Base-by-base conservation (phyloP, 30 jellyfish, hydroid and myxozoan genomes). In the Clytia hemisphaerica region DNA sequence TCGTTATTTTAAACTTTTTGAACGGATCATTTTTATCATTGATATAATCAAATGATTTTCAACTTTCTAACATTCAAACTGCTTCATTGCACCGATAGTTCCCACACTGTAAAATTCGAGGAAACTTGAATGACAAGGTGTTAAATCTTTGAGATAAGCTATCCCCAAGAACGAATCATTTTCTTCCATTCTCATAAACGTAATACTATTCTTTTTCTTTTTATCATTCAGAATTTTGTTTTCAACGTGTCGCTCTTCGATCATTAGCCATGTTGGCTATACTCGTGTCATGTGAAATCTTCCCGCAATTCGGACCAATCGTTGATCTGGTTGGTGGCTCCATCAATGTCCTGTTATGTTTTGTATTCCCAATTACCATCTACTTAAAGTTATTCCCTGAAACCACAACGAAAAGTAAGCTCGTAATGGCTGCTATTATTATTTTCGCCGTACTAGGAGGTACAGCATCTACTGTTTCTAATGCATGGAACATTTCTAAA, bases 281-380 rank as follows among this genome's bases (percentile, higher is more conserved):
- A 25, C 50, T 69, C 22, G 81, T 55, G 16, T 2, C 71, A 6
- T 69, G 81, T 29, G 81, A 69, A 53, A 50, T 50, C 32, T 69
- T 69, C 27, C 81, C 81, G 22, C 76, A 44, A 50, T 69, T 69
- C 49, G 81, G 81, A 21, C 81, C 81, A 9, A 69, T 69, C 24
- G 81, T 69, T 69, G 81, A 69, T 50, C 49, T 69, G 81, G 59
- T 69, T 49, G 81, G 81, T 1, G 81, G 81, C 29, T 69, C 81
- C 15, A 30, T 69, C 22, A 69, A 69, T 35, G 81, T 69, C 7
- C 49, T 69, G 19, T 29, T 69, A 24, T 69, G 81, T 18, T 69
- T 69, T 30, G 24, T 69, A n/a, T 69, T 69, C 38, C 81, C 81
- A 44, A 45, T 69, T 25, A 25, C 25, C 30, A 21, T 47, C 73